phyloP scores from a whole-genome alignment of 2,888 invertebrate genomes.

The Venusia cambrica region DNA sequence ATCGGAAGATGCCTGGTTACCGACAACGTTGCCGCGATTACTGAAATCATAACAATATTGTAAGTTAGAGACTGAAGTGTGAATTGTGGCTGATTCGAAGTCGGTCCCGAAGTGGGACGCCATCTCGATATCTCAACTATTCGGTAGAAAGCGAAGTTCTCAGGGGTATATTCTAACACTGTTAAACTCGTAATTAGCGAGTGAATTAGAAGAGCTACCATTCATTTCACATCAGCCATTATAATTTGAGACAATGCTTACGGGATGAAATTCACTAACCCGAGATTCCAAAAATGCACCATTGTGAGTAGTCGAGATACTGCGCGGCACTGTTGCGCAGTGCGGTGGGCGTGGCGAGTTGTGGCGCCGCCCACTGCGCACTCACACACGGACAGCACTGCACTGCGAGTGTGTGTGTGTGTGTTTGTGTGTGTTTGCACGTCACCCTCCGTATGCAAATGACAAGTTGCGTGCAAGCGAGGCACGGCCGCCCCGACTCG shows the following conservation, averaged over 20 bases:
- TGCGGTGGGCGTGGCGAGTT: constrained; percentile 38
- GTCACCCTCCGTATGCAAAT: constrained; percentile 38
- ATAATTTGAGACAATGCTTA: constrained; percentile 12
- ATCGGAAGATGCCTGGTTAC: too few species aligned
- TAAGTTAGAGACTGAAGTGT: too few species aligned
- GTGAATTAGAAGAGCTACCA: constrained; percentile 1
- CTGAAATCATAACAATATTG: too few species aligned
- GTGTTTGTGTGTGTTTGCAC: too few species aligned
- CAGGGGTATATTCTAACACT: constrained; percentile 1
- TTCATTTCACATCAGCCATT: constrained; percentile 7
- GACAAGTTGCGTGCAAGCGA: constrained; percentile 28
- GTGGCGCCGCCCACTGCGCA: constrained; percentile 29
- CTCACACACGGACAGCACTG: constrained; percentile 23
- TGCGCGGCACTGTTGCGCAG: constrained; percentile 6
- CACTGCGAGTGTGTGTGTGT: constrained; percentile 7
- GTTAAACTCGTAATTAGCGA: constrained; percentile 5
- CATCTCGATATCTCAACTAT: not conserved
- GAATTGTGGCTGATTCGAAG: too few species aligned
- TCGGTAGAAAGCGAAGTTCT: not conserved
- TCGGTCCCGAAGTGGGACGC: too few species aligned
- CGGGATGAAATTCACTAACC: constrained; percentile 1
- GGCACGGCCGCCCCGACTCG: constrained; percentile 28
- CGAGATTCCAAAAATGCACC: constrained; percentile 9
- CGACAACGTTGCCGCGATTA: too few species aligned
- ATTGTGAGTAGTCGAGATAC: too few species aligned